Percentiles rank a stretch among this genome's conserved stretches.
Evolutionary conservation across 2,113 vertebrate species (phyloP).

Genomic region (Gasterosteus nipponicus): DNA sequence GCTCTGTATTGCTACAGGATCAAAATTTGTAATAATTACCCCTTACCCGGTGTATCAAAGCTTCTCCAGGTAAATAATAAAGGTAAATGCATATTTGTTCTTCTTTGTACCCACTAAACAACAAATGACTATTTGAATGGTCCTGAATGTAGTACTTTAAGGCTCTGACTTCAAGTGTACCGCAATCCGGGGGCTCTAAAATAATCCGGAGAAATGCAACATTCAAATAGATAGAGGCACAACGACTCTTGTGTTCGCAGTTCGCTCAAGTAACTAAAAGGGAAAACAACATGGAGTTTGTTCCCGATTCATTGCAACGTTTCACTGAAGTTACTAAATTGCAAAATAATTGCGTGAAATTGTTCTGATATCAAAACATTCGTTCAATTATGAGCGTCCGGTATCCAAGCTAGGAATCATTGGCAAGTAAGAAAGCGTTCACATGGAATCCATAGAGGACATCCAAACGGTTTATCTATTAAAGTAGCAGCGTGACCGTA

Average conservation of each 20-base stretch:
- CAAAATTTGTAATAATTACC: neutral
- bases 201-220: neutral
- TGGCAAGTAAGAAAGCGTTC: neutral
- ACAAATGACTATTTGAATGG: neutral
- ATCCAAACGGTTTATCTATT: neutral
- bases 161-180: no score
- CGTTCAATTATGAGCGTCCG: neutral
- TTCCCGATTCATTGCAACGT: neutral
- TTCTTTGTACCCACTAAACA: neutral
- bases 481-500: conserved; percentile 20
- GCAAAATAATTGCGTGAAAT: neutral
- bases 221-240: neutral
- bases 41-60: neutral
- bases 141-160: neutral
- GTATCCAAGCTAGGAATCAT: neutral
- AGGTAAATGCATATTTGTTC: no score
- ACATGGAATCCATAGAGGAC: neutral
- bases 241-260: neutral
- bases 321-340: neutral
- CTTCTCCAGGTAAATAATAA: neutral
- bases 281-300: neutral
- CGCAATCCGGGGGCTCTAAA: neutral
- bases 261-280: neutral
- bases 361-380: neutral
- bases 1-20: neutral